Conservation (phyloP, 1,140 invertebrate genomes). For the Pomacea maculata region DNA sequence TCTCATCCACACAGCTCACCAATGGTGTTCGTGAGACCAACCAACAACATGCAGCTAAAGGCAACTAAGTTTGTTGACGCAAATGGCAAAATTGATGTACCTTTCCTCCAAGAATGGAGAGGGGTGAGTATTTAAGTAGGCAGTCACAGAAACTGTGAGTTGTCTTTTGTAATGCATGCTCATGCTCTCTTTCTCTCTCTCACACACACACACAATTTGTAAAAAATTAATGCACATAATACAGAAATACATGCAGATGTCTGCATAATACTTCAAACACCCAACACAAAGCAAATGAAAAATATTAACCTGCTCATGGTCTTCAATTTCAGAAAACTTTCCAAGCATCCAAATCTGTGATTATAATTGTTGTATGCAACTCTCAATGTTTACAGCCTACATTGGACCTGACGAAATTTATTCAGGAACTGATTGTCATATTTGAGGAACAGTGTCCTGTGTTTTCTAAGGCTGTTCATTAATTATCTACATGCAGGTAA, state of each 20-base stretch:
- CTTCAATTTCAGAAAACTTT: no score
- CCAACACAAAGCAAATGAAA: no score
- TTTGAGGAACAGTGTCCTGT: constrained; percentile 97
- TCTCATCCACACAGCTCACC: constrained; percentile 97
- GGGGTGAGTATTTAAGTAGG: constrained; percentile 70
- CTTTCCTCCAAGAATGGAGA: constrained; percentile 96
- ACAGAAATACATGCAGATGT: no score
- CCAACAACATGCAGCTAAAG: constrained; percentile 94
- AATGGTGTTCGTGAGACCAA: constrained; percentile 97
- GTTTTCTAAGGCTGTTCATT: constrained; percentile 64
- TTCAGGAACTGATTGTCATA: constrained; percentile 89
- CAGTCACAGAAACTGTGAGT: no score
- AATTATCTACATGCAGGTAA: no score
- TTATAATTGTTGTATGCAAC: no score
- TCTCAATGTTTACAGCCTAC: constrained; percentile 69
- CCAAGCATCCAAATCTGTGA: no score
- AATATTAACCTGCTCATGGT: no score
- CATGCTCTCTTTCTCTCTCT: no score
- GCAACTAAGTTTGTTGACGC: constrained; percentile 92
- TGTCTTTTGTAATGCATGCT: no score
- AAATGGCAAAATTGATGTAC: constrained; percentile 95
- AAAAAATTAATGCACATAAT: no score
- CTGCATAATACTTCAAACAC: no score
- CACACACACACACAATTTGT: background rate
- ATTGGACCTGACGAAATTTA: constrained; percentile 86